These are phyloP conservation scores for Alectoris magna DNA, from an alignment of 2,797 vertebrate species.

Conservation along the genomic window DNA sequence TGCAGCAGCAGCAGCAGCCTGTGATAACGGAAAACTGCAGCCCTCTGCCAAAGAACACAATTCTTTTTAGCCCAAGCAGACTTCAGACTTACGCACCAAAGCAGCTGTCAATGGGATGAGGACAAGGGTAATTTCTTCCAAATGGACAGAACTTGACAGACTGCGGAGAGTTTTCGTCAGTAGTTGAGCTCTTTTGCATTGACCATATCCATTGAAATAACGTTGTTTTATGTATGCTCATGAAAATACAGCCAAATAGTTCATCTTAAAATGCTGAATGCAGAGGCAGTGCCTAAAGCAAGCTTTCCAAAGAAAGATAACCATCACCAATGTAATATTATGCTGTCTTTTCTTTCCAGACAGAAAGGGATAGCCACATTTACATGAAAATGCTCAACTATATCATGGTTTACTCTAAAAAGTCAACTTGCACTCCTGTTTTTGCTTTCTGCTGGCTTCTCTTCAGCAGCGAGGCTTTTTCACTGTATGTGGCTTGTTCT, in stretches of 20 bases:
- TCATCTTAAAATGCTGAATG: neutral
- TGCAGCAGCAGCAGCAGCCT: neutral
- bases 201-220: neutral
- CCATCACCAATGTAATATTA: neutral
- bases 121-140: neutral
- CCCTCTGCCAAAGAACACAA: neutral
- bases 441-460: constrained; percentile 27
- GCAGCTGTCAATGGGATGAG: neutral
- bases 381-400: neutral
- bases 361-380: neutral
- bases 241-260: neutral
- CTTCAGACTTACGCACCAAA: neutral
- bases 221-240: neutral
- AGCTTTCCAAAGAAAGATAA: neutral
- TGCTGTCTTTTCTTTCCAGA: neutral
- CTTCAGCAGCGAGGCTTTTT: constrained; percentile 28
- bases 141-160: neutral
- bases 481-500: constrained; percentile 42
- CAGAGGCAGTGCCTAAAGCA: neutral
- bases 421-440: neutral
- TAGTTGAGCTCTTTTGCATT: neutral
- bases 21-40: neutral
- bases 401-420: neutral
- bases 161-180: neutral
- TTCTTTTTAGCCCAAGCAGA: neutral